Evolutionary conservation across 2,888 invertebrate species (phyloP), one percentile per base, ranked within the genome.

Genomic region (Yponomeuta evonymella): DNA sequence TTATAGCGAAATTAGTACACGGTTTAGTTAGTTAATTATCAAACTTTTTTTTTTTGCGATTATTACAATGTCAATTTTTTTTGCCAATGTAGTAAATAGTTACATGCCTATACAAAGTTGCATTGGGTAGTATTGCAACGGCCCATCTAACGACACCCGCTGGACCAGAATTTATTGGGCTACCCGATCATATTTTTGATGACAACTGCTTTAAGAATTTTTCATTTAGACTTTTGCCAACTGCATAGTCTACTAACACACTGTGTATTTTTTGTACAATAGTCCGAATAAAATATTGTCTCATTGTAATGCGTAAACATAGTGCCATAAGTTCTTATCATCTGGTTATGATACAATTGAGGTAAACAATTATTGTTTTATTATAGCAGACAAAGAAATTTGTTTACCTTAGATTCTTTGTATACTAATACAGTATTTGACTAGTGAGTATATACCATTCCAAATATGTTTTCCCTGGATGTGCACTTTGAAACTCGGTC

Each of bases 321-420:
- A 43, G 43, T 43, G 9, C 43, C 43, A 43, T 43, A 43, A 43
- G 6, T 43, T 43, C 51, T 1, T 58, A 58, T 4, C 12, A 15
- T 58, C 15, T 58, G 51, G 15, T 58, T 58, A 65, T 65, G 65
- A 30, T 33, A 65, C 11, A 65, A 30, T 65, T 33, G 36, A 43
- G 23, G 36, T 43, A 63, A 43, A 65, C 43, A 70, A 63, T 64
- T 51, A 63, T 64, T 51, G 48, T 48, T 30, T 29, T 48, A 12
- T 70, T 66, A 43, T 6, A 4, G 67, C 70, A 70, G 65, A 70
- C 70, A 66, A 29, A 51, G 70, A 66, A 66, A 70, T 33, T 2
- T 33, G 67, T 70, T 64, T 51, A 70, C 64, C 48, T 70, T 66
- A 70, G 63, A 36, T 36, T 36, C 36, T 36, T 36, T 36, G 36